Conservation (phyloP, 2,888 invertebrate genomes). For the Celastrina argiolus region DNA sequence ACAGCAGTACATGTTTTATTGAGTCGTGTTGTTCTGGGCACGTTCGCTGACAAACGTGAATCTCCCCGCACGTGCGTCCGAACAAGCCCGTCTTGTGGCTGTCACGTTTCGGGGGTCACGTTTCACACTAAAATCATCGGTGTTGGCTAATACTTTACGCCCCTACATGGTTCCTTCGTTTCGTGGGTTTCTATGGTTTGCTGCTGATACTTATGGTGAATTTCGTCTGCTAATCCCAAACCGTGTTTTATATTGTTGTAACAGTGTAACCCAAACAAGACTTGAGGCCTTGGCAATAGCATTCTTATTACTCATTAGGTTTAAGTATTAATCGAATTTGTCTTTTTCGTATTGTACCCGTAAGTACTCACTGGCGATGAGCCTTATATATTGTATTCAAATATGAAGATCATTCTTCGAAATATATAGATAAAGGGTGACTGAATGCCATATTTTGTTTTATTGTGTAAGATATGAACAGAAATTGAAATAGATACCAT, state of each 20-base stretch:
- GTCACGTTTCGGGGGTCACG: slow-evolving; percentile 33
- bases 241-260: not conserved
- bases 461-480: not conserved
- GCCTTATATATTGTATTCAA: too few species aligned
- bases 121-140: slow-evolving; percentile 29
- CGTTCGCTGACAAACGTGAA: not conserved
- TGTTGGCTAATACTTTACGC: slow-evolving; percentile 26
- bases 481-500: not conserved
- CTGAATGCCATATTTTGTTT: not conserved
- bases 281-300: not conserved
- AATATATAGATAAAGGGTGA: not conserved
- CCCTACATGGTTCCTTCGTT: not conserved
- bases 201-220: not conserved
- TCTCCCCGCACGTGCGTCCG: slow-evolving; percentile 23
- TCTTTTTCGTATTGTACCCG: not conserved
- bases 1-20: not conserved
- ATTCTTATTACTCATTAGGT: not conserved
- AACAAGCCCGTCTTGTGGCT: not conserved
- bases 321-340: not conserved
- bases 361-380: too few species aligned
- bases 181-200: not conserved
- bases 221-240: not conserved
- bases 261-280: not conserved
- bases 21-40: not conserved
- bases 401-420: not conserved